These are phyloP conservation scores for Siphlonurus alternatus DNA, from an alignment of 2,888 invertebrate genomes.

Conservation along the genomic window DNA sequence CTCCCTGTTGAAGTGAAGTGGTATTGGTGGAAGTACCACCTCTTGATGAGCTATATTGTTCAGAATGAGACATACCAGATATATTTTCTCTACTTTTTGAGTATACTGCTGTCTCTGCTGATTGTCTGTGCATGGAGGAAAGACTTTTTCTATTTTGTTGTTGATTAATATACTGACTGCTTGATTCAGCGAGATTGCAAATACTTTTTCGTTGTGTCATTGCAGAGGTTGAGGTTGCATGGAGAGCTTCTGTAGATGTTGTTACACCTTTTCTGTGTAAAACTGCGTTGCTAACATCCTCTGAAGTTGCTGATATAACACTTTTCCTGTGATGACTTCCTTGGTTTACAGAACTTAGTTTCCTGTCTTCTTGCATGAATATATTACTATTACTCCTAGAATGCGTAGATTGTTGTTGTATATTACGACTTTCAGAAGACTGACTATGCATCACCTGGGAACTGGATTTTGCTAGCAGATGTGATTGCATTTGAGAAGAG, in stretches of 20 bases:
- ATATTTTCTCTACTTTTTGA: slow-evolving; percentile 6
- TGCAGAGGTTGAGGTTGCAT: slow-evolving; percentile 55
- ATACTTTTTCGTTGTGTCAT: slow-evolving; percentile 61
- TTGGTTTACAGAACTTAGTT: neutral
- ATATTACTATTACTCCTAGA: neutral
- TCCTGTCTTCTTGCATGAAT: neutral
- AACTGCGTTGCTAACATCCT: slow-evolving; percentile 58
- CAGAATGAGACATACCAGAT: slow-evolving; percentile 2
- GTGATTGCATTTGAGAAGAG: neutral
- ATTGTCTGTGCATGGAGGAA: slow-evolving; percentile 46
- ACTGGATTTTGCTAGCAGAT: neutral
- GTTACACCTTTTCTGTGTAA: slow-evolving; percentile 56
- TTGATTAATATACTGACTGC: slow-evolving; percentile 32
- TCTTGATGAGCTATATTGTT: neutral
- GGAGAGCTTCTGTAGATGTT: slow-evolving; percentile 51
- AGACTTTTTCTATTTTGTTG: slow-evolving; percentile 46
- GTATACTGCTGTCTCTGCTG: neutral
- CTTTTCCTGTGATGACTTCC: slow-evolving; percentile 53
- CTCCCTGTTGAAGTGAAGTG: slow-evolving; percentile 10
- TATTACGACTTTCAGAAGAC: neutral
- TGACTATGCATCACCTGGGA: neutral
- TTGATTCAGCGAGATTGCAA: slow-evolving; percentile 54
- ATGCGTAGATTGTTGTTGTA: neutral
- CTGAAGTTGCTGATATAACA: slow-evolving; percentile 48
- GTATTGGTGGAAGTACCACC: neutral